phyloP scores from a whole-genome alignment of 92 coral and sea anemone genomes.

The Siderastrea siderea region DNA sequence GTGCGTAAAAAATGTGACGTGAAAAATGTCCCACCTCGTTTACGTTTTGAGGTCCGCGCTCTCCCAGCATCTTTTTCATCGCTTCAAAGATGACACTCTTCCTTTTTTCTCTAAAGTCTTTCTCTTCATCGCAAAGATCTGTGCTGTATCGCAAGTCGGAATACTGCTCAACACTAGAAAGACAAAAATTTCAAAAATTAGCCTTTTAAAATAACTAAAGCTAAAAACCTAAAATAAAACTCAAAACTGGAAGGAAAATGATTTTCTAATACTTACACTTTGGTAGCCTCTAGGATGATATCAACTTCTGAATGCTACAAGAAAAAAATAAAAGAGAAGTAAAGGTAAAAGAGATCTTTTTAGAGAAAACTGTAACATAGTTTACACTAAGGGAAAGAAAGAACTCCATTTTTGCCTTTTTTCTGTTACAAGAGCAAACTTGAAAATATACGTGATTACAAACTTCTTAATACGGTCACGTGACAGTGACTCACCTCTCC shows the following conservation, averaged over 20 bases:
- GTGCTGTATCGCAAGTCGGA: constrained; percentile 58
- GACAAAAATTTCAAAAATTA: not conserved
- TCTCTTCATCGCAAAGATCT: constrained; percentile 67
- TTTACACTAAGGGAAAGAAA: no score
- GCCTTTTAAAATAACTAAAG: not conserved
- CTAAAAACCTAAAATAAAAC: not conserved
- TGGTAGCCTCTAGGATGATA: constrained; percentile 27
- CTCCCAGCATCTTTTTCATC: constrained; percentile 46
- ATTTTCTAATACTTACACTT: constrained; percentile 24
- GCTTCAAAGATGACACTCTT: constrained; percentile 33
- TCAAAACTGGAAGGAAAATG: not conserved
- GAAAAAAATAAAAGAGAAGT: not conserved
- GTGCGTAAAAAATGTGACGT: not conserved
- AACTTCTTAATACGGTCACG: not conserved
- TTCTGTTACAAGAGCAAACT: not conserved
- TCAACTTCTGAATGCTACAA: constrained; percentile 45
- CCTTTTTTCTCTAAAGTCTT: not conserved
- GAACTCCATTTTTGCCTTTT: no score
- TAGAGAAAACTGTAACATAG: no score
- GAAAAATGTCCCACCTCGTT: constrained; percentile 45
- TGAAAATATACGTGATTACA: not conserved
- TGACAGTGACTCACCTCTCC: constrained; percentile 29
- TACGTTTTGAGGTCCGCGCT: constrained; percentile 50
- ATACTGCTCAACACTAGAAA: constrained; percentile 16
- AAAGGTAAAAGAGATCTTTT: no score